Percentiles rank a stretch among this genome's conserved stretches.
These are phyloP conservation scores for Hypsopygia costalis DNA, from an alignment of 2,888 invertebrate species.

Conservation along the genomic window DNA sequence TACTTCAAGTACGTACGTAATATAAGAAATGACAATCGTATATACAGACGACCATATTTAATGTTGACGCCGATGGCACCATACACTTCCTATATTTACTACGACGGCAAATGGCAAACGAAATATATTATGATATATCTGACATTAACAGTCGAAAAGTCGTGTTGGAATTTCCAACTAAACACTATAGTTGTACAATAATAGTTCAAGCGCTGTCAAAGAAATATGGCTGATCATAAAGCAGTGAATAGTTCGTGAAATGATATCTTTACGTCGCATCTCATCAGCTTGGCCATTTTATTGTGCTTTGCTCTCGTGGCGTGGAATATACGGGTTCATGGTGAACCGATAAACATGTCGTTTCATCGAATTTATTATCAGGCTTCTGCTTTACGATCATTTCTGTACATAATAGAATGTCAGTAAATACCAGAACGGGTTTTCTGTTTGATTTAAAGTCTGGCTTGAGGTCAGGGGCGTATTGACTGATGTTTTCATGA, in stretches of 20 bases:
- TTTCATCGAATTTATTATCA: constrained; percentile 31
- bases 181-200: constrained; percentile 14
- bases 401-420: constrained; percentile 17
- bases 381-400: constrained; percentile 30
- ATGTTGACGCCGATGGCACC: constrained; percentile 10
- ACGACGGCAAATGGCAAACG: constrained; percentile 21
- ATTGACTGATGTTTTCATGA: constrained; percentile 29
- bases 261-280: constrained; percentile 44
- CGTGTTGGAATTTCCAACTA: constrained; percentile 25
- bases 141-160: constrained; percentile 31
- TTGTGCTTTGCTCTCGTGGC: constrained; percentile 24
- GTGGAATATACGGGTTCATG: constrained; percentile 27
- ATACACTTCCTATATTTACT: constrained; percentile 24
- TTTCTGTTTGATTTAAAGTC: constrained; percentile 26
- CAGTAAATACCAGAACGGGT: constrained; percentile 19
- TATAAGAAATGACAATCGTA: constrained; percentile 15
- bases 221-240: constrained; percentile 43
- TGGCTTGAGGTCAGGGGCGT: constrained; percentile 36
- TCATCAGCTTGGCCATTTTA: constrained; percentile 44
- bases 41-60: constrained; percentile 15
- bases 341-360: constrained; percentile 41
- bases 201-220: constrained; percentile 24
- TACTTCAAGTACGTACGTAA: constrained; percentile 6
- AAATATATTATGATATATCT: constrained; percentile 24
- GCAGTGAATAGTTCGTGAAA: constrained; percentile 39